phyloP scores from a whole-genome alignment of 2,888 invertebrate species.

The Neoitamus cyanurus region DNA sequence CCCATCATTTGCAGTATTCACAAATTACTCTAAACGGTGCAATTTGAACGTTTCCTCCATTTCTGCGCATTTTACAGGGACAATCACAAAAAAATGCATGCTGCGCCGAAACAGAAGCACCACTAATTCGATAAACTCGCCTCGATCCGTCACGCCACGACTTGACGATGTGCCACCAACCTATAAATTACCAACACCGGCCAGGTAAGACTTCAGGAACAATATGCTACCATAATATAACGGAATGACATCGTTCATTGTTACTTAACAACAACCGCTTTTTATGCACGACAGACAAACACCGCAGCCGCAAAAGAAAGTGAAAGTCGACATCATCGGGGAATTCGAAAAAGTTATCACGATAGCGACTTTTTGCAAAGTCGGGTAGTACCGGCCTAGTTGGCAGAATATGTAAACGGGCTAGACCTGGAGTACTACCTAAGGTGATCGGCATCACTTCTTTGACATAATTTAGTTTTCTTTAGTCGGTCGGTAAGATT shows the following conservation, averaged over 20 bases:
- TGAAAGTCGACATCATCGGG: conserved; percentile 21
- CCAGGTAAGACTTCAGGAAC: neutral
- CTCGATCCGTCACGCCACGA: neutral
- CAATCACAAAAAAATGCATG: neutral
- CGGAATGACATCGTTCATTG: neutral
- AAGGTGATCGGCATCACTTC: neutral
- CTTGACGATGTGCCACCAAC: neutral
- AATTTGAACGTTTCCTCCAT: neutral
- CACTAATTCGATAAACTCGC: neutral
- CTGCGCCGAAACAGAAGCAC: neutral
- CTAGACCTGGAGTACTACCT: neutral
- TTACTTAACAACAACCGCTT: neutral
- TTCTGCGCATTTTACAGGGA: neutral
- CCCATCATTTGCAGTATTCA: neutral
- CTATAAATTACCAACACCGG: neutral
- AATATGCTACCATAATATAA: neutral
- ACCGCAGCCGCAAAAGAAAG: neutral
- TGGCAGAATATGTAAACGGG: neutral
- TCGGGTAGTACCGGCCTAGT: neutral
- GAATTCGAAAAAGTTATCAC: neutral
- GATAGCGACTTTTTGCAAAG: neutral
- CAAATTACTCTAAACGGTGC: neutral
- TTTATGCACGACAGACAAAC: neutral
- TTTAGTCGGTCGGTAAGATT: neutral
- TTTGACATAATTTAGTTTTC: neutral